phyloP scores from a whole-genome alignment of 2,113 vertebrate genomes.

The Semnornis frantzii region DNA sequence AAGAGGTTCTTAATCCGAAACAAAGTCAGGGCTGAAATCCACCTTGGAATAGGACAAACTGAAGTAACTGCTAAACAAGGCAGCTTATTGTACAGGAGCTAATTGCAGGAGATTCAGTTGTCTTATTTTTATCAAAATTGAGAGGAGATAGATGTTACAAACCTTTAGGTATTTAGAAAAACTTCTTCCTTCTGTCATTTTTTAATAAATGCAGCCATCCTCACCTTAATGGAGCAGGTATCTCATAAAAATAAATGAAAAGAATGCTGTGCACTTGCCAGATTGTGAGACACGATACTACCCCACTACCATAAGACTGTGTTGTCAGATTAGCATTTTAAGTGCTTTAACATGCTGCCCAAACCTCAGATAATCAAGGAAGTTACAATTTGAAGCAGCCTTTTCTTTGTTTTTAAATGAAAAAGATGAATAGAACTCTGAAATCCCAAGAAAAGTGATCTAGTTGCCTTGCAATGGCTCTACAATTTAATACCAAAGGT shows the following conservation, averaged over 20 bases:
- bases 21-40: background rate
- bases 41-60: background rate
- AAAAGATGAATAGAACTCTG: background rate
- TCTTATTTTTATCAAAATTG: background rate
- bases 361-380: background rate
- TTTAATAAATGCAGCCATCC: background rate
- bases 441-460: constrained; percentile 33
- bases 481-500: background rate
- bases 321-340: background rate
- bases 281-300: background rate
- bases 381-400: background rate
- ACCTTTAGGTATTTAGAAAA: background rate
- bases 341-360: background rate
- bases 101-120: background rate
- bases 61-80: background rate
- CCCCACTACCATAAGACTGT: background rate
- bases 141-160: background rate
- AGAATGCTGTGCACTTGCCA: background rate
- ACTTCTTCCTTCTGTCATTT: background rate
- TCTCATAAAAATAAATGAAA: background rate
- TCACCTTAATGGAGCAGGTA: background rate
- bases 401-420: background rate
- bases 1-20: background rate
- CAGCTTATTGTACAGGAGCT: background rate
- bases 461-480: constrained; percentile 15